phyloP scores from a whole-genome alignment of 2,113 vertebrate genomes.

The Leptodactylus fuscus region DNA sequence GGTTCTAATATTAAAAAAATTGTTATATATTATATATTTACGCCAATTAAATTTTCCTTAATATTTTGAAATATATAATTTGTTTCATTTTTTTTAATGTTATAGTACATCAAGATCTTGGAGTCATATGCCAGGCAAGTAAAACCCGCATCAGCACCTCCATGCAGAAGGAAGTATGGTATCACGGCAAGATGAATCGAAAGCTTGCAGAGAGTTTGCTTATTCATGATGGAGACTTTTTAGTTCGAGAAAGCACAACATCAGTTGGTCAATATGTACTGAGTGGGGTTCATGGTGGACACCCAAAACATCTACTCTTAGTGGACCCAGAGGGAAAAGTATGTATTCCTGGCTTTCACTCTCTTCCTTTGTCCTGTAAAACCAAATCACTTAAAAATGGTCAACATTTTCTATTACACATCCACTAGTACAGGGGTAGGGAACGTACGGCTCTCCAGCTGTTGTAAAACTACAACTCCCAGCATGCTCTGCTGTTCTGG shows the following conservation, averaged over 20 bases:
- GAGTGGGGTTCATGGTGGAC: slow-evolving; percentile 87
- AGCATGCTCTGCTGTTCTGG: too few species aligned
- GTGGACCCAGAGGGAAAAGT: slow-evolving; percentile 94
- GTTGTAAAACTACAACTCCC: too few species aligned
- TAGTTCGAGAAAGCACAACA: slow-evolving; percentile 88
- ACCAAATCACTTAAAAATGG: too few species aligned
- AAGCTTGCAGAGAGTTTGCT: slow-evolving; percentile 87
- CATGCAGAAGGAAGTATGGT: slow-evolving; percentile 85
- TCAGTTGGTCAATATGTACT: slow-evolving; percentile 90
- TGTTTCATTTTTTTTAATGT: slow-evolving; percentile 61
- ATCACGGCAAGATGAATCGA: slow-evolving; percentile 87
- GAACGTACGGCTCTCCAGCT: too few species aligned
- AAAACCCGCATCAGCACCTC: slow-evolving; percentile 60
- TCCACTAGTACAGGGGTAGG: too few species aligned
- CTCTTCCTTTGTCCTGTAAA: background rate
- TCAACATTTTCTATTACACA: too few species aligned
- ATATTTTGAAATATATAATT: background rate
- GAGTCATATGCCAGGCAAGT: slow-evolving; percentile 68
- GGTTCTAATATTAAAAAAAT: too few species aligned
- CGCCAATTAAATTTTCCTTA: background rate
- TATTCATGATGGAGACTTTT: slow-evolving; percentile 85
- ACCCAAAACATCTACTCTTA: slow-evolving; percentile 87
- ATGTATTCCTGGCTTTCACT: slow-evolving; percentile 27
- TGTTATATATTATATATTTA: too few species aligned
- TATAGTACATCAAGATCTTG: slow-evolving; percentile 71